These are phyloP conservation scores for Eupithecia subfuscata DNA, from an alignment of 2,888 invertebrate genomes.

Conservation along the genomic window DNA sequence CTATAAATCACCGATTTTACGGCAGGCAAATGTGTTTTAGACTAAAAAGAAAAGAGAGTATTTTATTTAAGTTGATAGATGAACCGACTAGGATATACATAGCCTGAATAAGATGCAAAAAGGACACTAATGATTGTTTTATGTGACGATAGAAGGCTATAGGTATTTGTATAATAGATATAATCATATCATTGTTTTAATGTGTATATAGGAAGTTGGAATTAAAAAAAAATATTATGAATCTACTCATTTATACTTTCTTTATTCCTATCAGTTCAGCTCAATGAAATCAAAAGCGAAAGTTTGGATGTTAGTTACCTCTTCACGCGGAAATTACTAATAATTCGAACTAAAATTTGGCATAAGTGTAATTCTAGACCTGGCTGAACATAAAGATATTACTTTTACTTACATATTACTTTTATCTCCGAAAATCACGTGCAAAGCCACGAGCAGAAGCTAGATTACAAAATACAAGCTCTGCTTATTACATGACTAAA, in stretches of 20 bases:
- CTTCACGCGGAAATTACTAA: no score
- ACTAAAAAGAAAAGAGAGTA: background rate
- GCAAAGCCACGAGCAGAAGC: background rate
- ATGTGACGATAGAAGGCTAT: background rate
- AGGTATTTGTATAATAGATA: background rate
- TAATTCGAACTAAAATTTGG: no score
- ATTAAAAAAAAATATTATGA: no score
- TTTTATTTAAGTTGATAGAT: background rate
- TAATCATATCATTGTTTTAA: background rate
- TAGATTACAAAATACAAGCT: background rate
- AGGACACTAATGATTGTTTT: background rate
- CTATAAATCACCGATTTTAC: constrained; percentile 17
- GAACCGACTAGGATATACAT: background rate
- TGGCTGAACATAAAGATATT: no score
- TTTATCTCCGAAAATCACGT: background rate
- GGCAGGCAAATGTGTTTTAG: background rate
- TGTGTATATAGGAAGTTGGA: background rate
- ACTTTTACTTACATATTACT: no score
- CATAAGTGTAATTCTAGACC: no score
- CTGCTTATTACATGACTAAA: background rate
- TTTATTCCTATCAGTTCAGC: background rate
- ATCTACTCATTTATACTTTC: background rate
- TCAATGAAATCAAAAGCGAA: no score
- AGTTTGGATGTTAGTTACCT: no score
- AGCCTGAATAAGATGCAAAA: background rate